These are phyloP conservation scores for Loris lydekkerianus DNA, from an alignment of 2,797 vertebrate species.

Conservation along the genomic window DNA sequence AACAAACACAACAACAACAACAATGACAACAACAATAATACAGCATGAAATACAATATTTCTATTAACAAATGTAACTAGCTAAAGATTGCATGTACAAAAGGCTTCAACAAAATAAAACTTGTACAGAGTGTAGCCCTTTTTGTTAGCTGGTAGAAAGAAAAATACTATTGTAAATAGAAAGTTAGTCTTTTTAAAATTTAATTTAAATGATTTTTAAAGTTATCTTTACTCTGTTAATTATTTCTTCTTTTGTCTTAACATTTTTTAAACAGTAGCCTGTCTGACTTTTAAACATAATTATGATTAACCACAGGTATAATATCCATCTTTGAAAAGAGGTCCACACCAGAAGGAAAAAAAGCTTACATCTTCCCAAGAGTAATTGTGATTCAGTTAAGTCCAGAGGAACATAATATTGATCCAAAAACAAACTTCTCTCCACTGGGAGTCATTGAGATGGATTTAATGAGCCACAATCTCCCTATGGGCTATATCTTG, in stretches of 20 bases:
- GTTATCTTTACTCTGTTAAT: not conserved
- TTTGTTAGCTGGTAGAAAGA: conserved; percentile 64
- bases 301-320: not conserved
- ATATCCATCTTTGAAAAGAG: conserved; percentile 25
- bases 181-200: not conserved
- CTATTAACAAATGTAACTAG: conserved; percentile 44
- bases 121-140: conserved; percentile 50
- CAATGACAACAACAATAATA: not conserved
- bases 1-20: not conserved
- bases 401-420: conserved; percentile 65
- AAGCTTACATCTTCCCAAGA: conserved; percentile 48
- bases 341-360: conserved; percentile 51
- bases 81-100: conserved; percentile 39
- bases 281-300: conserved; percentile 5
- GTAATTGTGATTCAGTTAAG: conserved; percentile 46
- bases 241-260: not conserved
- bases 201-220: not conserved
- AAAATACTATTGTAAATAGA: not conserved
- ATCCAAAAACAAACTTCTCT: conserved; percentile 50
- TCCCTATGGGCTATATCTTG: not conserved
- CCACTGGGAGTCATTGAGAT: conserved; percentile 11
- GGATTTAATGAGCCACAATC: conserved; percentile 66
- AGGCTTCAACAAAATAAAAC: conserved; percentile 66
- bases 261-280: not conserved
- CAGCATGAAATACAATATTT: conserved; percentile 47